A percentile compares a stretch with the other conserved stretches of the same genome.
Conservation (phyloP, 2,888 invertebrate genomes). For the Aleiodes leptofemur region DNA sequence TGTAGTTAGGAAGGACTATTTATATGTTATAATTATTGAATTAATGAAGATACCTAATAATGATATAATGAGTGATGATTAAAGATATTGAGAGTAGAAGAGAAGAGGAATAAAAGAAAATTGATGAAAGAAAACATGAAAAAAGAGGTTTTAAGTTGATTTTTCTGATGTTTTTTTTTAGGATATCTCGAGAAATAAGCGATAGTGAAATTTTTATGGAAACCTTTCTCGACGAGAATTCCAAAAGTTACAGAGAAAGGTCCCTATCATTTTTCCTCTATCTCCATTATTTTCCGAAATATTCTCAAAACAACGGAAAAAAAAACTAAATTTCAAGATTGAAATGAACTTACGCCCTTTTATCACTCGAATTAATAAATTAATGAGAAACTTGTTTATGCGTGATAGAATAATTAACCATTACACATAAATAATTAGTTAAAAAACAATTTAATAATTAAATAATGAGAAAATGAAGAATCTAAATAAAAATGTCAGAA, state of each 20-base stretch:
- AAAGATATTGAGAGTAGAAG: constrained; percentile 47
- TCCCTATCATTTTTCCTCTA: no score
- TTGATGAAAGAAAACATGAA: no score
- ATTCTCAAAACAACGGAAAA: neutral
- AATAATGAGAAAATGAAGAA: constrained; percentile 65
- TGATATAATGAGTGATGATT: constrained; percentile 51
- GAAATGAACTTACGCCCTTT: no score
- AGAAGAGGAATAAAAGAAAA: neutral
- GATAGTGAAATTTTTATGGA: constrained; percentile 6
- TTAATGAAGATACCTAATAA: no score
- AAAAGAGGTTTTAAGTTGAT: no score
- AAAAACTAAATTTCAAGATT: neutral
- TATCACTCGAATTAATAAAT: no score
- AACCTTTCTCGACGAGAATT: neutral
- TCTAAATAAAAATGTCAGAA: neutral
- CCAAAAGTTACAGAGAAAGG: no score
- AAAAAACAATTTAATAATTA: constrained; percentile 44
- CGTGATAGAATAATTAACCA: constrained; percentile 39
- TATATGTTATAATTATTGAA: constrained; percentile 57
- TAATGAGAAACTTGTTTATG: no score
- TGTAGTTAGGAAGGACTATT: constrained; percentile 66
- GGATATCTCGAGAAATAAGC: neutral
- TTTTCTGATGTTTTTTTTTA: no score
- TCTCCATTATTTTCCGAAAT: no score
- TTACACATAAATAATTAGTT: constrained; percentile 55